Percentiles rank a stretch among this genome's conserved stretches.
Evolutionary conservation across 2,113 vertebrate genomes (phyloP).

Genomic region (Mugil cephalus): DNA sequence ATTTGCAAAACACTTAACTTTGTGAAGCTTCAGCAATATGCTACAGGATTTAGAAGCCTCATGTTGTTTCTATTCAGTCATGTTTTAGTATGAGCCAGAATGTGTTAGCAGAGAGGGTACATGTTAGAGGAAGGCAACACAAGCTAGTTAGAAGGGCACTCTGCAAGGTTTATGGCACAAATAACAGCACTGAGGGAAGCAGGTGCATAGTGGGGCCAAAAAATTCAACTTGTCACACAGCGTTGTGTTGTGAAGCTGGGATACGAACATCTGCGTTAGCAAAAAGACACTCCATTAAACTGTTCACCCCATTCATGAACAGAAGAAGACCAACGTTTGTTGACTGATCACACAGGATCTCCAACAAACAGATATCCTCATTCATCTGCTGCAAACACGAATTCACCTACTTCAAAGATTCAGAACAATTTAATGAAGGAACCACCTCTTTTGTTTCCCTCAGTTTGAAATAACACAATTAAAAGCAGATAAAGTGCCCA

Average conservation of each 20-base stretch:
- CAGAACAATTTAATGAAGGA: constrained; percentile 22
- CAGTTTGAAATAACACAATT: constrained; percentile 20
- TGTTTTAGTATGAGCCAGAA: constrained; percentile 25
- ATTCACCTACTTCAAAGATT: not conserved
- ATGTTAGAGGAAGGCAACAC: constrained; percentile 59
- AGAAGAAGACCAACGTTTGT: constrained; percentile 1
- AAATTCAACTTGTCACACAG: constrained; percentile 34
- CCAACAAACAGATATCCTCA: not conserved
- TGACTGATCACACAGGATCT: not conserved
- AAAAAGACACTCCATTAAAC: constrained; percentile 60
- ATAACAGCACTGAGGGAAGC: constrained; percentile 52
- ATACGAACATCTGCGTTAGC: constrained; percentile 30
- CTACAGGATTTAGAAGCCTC: constrained; percentile 47
- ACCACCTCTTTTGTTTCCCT: too few relatives aligned
- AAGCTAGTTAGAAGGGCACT: constrained; percentile 58
- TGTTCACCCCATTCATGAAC: constrained; percentile 20
- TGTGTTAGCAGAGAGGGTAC: constrained; percentile 11
- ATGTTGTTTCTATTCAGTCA: constrained; percentile 47
- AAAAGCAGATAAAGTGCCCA: not conserved
- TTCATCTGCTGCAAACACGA: constrained; percentile 6
- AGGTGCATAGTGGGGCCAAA: constrained; percentile 46
- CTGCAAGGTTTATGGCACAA: constrained; percentile 80
- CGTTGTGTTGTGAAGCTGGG: constrained; percentile 1
- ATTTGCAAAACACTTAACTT: constrained; percentile 19
- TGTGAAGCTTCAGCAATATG: constrained; percentile 25